Percentiles rank a stretch among this genome's conserved stretches.
Conservation (phyloP, 2,113 vertebrate species). For the Elgaria multicarinata region DNA sequence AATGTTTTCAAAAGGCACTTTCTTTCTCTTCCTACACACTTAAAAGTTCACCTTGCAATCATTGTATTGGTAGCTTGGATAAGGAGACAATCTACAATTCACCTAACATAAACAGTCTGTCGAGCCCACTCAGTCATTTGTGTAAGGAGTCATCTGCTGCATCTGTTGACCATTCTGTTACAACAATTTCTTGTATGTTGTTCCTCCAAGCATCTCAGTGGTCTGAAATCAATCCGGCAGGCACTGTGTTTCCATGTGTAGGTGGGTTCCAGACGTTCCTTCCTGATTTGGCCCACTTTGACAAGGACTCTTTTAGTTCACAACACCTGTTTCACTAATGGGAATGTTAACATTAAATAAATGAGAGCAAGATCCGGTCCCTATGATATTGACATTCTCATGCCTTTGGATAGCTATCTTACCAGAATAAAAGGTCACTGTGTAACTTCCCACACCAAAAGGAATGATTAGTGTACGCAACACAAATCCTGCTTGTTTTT, state of each 20-base stretch:
- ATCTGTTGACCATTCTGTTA: slow-evolving; percentile 27
- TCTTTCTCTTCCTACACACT: slow-evolving; percentile 25
- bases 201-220: slow-evolving; percentile 39
- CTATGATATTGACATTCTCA: slow-evolving; percentile 2
- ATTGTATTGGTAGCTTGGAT: slow-evolving; percentile 17
- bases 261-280: slow-evolving; percentile 57
- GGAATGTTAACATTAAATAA: slow-evolving; percentile 38
- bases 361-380: slow-evolving; percentile 23
- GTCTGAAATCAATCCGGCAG: slow-evolving; percentile 56
- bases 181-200: slow-evolving; percentile 33
- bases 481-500: not conserved
- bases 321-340: slow-evolving; percentile 33
- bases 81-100: slow-evolving; percentile 10
- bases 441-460: slow-evolving; percentile 25
- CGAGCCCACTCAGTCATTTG: slow-evolving; percentile 20
- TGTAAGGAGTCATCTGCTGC: not conserved
- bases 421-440: slow-evolving; percentile 22
- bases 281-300: slow-evolving; percentile 56
- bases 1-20: not conserved
- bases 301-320: slow-evolving; percentile 45
- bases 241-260: slow-evolving; percentile 33
- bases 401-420: slow-evolving; percentile 11
- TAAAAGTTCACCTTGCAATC: slow-evolving; percentile 42
- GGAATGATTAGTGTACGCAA: not conserved
- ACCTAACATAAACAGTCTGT: not conserved